Conservation (phyloP, 2,113 vertebrate species). For the Nestor notabilis region DNA sequence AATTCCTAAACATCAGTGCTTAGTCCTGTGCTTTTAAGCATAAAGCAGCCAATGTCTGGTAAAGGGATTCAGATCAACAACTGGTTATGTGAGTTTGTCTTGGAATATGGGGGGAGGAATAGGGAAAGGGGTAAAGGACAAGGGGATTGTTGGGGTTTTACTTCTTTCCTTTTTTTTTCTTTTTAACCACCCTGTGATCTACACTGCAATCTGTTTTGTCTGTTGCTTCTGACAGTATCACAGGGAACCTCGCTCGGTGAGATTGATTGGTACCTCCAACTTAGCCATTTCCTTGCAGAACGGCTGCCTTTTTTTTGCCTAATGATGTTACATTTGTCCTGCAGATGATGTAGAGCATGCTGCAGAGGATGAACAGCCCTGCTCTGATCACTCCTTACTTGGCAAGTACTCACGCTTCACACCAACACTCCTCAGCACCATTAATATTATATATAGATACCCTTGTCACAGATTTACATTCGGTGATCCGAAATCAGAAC, state of each 20-base stretch:
- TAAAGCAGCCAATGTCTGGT: neutral
- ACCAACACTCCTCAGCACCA: slow-evolving; percentile 85
- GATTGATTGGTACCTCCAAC: slow-evolving; percentile 91
- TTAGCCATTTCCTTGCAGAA: slow-evolving; percentile 88
- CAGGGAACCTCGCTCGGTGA: slow-evolving; percentile 74
- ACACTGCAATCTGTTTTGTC: slow-evolving; percentile 79
- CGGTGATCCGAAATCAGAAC: slow-evolving; percentile 85
- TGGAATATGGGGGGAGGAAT: neutral
- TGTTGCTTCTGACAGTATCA: slow-evolving; percentile 82
- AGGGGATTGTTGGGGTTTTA: neutral
- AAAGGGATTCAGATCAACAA: neutral
- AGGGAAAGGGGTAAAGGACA: neutral
- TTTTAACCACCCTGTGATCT: slow-evolving; percentile 28
- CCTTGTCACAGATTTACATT: slow-evolving; percentile 97
- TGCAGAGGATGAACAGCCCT: slow-evolving; percentile 78
- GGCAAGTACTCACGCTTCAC: slow-evolving; percentile 82
- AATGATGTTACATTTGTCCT: slow-evolving; percentile 97
- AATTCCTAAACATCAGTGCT: neutral
- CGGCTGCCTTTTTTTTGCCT: slow-evolving; percentile 84
- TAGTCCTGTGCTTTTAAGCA: neutral
- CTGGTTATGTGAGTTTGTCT: neutral
- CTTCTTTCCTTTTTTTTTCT: neutral
- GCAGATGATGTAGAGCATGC: slow-evolving; percentile 79
- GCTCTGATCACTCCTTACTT: slow-evolving; percentile 90
- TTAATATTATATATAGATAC: slow-evolving; percentile 99